Percentiles rank a stretch among this genome's conserved stretches.
Conservation (phyloP, 2,113 vertebrate species). For the Gasterosteus aculeatus region DNA sequence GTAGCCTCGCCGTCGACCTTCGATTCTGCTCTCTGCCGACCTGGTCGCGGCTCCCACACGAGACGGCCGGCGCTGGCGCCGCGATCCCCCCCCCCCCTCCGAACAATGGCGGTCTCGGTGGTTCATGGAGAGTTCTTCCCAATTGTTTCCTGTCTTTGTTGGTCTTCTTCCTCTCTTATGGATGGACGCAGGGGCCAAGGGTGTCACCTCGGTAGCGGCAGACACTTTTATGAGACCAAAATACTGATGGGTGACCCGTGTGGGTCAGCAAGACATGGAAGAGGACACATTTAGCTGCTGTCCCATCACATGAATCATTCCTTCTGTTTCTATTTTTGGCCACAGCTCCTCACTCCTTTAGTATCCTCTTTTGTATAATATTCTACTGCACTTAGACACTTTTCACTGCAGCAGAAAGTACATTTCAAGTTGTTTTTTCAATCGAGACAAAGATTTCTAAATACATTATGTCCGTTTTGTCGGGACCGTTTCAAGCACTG, state of each 20-base stretch:
- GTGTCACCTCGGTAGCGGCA: conserved; percentile 16
- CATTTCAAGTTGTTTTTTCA: too few species aligned
- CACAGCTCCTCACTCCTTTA: neutral
- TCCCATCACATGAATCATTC: conserved; percentile 56
- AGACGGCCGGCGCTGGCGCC: conserved; percentile 56
- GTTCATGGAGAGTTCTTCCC: conserved; percentile 57
- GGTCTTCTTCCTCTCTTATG: conserved; percentile 70
- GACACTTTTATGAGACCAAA: conserved; percentile 68
- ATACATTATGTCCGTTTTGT: neutral
- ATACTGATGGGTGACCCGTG: conserved; percentile 48
- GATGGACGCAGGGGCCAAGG: conserved; percentile 54
- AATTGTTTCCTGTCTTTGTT: conserved; percentile 83
- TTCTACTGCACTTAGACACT: neutral
- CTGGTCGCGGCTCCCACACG: conserved; percentile 31
- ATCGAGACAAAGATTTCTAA: too few species aligned
- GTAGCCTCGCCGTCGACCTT: conserved; percentile 46
- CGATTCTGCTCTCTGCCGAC: conserved; percentile 9
- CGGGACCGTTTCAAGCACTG: neutral
- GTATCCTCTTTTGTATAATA: conserved; percentile 11
- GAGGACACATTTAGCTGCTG: conserved; percentile 47
- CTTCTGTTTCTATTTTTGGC: conserved; percentile 34
- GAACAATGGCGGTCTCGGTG: conserved; percentile 66
- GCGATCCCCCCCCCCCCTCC: conserved; percentile 37
- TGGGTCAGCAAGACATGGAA: conserved; percentile 59
- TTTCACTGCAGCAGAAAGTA: too few species aligned